A percentile compares a stretch with the other conserved stretches of the same genome.
Evolutionary conservation across 2,888 invertebrate genomes (phyloP).

Genomic region (Drosophila bunnanda): DNA sequence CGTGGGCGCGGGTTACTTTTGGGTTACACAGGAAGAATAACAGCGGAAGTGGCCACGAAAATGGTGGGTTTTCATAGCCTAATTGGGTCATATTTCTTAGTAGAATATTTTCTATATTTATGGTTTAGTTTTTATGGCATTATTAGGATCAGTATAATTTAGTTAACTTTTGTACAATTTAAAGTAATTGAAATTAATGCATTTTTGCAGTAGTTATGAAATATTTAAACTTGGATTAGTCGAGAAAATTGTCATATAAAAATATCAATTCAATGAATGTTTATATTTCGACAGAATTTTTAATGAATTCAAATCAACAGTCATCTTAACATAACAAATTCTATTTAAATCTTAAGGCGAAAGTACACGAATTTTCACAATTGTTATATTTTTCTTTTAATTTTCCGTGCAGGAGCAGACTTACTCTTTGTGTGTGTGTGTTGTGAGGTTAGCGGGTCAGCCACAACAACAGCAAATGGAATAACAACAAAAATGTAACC

Average conservation of each 20-base stretch:
- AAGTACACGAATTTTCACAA: background rate
- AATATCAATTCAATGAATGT: too few relatives aligned
- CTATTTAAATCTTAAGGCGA: background rate
- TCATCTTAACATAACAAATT: background rate
- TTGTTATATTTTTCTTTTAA: constrained; percentile 9
- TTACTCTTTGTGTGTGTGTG: constrained; percentile 38
- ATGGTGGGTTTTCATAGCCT: background rate
- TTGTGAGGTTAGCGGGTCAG: constrained; percentile 82
- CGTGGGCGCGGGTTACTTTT: constrained; percentile 20
- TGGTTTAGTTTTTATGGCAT: background rate
- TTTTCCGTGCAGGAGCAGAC: constrained; percentile 10
- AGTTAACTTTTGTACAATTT: too few relatives aligned
- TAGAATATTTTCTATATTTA: background rate
- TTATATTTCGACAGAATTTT: too few relatives aligned
- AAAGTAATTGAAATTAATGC: too few relatives aligned
- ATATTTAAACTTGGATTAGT: too few relatives aligned
- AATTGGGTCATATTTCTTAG: background rate
- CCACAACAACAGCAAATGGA: constrained; percentile 49
- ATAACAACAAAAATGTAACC: constrained; percentile 39
- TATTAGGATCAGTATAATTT: too few relatives aligned
- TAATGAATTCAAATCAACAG: too few relatives aligned
- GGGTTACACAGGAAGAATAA: constrained; percentile 20
- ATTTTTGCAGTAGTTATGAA: too few relatives aligned
- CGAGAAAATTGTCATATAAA: too few relatives aligned
- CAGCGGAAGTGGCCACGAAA: background rate